These are phyloP conservation scores for Neoitamus cyanurus DNA, from an alignment of 2,888 invertebrate genomes.

Conservation along the genomic window DNA sequence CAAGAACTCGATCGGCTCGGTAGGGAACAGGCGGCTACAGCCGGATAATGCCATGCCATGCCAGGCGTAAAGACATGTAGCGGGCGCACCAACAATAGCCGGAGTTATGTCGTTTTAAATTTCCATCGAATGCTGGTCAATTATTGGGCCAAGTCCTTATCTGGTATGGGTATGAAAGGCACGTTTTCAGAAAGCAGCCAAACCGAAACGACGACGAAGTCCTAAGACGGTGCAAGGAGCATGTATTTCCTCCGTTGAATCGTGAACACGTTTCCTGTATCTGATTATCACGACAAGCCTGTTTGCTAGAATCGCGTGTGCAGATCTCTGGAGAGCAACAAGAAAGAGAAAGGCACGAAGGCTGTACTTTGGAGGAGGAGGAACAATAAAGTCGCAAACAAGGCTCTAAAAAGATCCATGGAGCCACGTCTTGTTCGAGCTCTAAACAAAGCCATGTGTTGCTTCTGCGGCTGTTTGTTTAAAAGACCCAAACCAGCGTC, in stretches of 20 bases:
- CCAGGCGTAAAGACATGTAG: not conserved
- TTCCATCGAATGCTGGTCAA: slow-evolving; percentile 34
- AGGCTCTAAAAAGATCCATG: slow-evolving; percentile 36
- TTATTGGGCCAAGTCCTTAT: slow-evolving; percentile 40
- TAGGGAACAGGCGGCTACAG: not conserved
- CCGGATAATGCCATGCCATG: not conserved
- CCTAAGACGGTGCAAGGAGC: not conserved
- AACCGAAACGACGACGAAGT: not conserved
- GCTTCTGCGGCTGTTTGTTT: slow-evolving; percentile 39
- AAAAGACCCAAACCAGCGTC: slow-evolving; percentile 31
- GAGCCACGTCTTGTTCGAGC: slow-evolving; percentile 27
- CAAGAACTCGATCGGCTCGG: not conserved
- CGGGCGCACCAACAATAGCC: not conserved
- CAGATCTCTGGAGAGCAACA: slow-evolving; percentile 8
- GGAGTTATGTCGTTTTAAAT: slow-evolving; percentile 26
- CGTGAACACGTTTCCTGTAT: slow-evolving; percentile 44
- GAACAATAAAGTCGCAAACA: slow-evolving; percentile 43
- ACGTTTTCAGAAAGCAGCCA: slow-evolving; percentile 1
- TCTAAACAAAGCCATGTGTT: slow-evolving; percentile 40
- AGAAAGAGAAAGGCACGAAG: slow-evolving; percentile 18
- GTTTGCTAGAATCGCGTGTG: slow-evolving; percentile 28
- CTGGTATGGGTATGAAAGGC: not conserved
- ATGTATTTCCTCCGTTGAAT: slow-evolving; percentile 17
- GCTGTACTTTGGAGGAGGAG: slow-evolving; percentile 12
- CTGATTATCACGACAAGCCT: slow-evolving; percentile 43